A percentile compares a stretch with the other conserved stretches of the same genome.
Conservation (phyloP, 2,113 vertebrate genomes). For the Physeter macrocephalus region DNA sequence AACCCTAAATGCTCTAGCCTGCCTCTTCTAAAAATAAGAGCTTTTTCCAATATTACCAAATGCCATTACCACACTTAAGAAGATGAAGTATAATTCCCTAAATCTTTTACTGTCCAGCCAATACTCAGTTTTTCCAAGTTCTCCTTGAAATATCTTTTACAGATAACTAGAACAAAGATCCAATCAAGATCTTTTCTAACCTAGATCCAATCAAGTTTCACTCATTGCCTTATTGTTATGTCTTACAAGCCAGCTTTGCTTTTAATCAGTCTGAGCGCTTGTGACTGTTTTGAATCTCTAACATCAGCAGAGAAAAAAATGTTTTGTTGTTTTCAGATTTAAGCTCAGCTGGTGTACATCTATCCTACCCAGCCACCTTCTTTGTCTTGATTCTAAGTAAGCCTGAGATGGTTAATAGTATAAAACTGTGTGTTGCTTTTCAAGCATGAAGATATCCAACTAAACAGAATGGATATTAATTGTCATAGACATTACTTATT, state of each 20-base stretch:
- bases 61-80: not conserved
- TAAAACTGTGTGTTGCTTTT: not conserved
- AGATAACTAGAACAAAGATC: not conserved
- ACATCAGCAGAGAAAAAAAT: not conserved
- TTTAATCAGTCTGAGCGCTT: not conserved
- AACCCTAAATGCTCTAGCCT: not conserved
- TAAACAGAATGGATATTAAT: not conserved
- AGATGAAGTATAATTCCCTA: not conserved
- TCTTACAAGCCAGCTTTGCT: not conserved
- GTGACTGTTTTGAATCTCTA: not conserved
- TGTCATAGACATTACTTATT: not conserved
- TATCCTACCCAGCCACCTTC: not conserved
- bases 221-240: not conserved
- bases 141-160: not conserved
- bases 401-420: not conserved
- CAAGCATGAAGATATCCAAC: not conserved
- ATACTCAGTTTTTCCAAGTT: not conserved
- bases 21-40: not conserved
- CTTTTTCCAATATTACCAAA: not conserved
- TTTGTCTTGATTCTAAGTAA: conserved; percentile 9
- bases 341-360: not conserved
- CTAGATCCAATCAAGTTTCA: not conserved
- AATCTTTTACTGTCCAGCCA: not conserved
- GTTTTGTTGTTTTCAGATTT: not conserved
- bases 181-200: not conserved